These are phyloP conservation scores for Chromobotia macracanthus DNA, from an alignment of 2,797 vertebrate genomes.

Conservation along the genomic window DNA sequence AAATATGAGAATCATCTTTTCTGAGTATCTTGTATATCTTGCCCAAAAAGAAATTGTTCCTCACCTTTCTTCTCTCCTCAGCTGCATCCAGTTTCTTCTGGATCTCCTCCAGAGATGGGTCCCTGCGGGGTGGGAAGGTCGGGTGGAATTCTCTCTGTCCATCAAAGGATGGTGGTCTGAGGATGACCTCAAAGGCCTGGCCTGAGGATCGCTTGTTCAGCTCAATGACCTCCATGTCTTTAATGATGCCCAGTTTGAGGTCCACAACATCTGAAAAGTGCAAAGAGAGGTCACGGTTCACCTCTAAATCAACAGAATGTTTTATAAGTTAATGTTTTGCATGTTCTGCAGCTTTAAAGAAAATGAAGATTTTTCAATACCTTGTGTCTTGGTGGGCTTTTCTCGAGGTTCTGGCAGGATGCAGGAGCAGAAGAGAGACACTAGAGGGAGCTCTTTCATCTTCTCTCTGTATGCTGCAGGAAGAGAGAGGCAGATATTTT, in stretches of 20 bases:
- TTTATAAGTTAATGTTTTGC: too few relatives aligned
- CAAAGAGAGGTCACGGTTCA: neutral
- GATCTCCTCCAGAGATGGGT: conserved; percentile 92
- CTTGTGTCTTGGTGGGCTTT: conserved; percentile 79
- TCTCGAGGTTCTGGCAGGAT: conserved; percentile 81
- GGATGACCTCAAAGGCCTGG: conserved; percentile 95
- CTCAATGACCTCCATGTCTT: conserved; percentile 97
- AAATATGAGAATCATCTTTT: neutral
- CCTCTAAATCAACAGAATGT: too few relatives aligned
- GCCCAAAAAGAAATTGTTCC: neutral
- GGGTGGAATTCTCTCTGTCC: conserved; percentile 87
- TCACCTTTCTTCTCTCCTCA: conserved; percentile 88
- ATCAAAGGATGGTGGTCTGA: conserved; percentile 90
- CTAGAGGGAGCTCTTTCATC: conserved; percentile 93
- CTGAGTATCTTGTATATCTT: neutral
- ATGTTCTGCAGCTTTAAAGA: too few relatives aligned
- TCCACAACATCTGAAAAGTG: conserved; percentile 84
- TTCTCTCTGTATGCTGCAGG: conserved; percentile 92
- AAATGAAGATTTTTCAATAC: conserved; percentile 66
- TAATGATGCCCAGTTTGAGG: conserved; percentile 91
- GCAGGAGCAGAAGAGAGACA: conserved; percentile 95
- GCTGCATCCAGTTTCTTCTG: conserved; percentile 93
- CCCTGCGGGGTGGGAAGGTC: conserved; percentile 85
- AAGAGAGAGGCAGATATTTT: conserved; percentile 15
- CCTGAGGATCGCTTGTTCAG: conserved; percentile 90